Conservation (phyloP, 2,113 vertebrate species). For the Odocoileus virginianus region DNA sequence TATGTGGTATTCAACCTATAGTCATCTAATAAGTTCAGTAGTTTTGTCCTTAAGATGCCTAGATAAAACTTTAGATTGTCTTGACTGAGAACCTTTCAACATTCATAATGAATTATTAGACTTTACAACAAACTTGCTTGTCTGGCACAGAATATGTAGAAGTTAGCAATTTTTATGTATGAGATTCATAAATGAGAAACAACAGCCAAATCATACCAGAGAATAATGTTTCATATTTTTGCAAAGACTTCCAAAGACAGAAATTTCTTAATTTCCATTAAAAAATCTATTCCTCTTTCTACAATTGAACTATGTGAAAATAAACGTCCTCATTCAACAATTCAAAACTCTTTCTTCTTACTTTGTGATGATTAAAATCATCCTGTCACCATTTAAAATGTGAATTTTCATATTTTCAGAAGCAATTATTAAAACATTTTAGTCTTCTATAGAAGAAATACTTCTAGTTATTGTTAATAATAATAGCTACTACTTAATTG, state of each 20-base stretch:
- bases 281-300: neutral
- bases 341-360: neutral
- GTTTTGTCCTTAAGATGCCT: neutral
- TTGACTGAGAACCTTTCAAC: neutral
- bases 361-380: neutral
- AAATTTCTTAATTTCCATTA: neutral
- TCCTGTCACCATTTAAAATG: neutral
- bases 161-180: constrained; percentile 28
- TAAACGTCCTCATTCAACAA: neutral
- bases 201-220: neutral
- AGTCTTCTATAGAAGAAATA: neutral
- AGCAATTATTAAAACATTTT: neutral
- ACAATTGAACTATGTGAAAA: neutral
- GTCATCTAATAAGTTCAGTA: neutral
- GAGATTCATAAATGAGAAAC: neutral
- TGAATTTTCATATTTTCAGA: neutral
- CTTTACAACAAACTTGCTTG: neutral
- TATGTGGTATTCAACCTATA: neutral
- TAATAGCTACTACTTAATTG: neutral
- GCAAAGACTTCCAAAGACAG: neutral
- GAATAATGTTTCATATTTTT: constrained; percentile 16
- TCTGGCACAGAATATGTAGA: constrained; percentile 15
- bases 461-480: neutral
- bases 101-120: neutral
- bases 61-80: neutral